Evolutionary conservation across 2,113 vertebrate species (phyloP).

Genomic region (Hippolais icterina): DNA sequence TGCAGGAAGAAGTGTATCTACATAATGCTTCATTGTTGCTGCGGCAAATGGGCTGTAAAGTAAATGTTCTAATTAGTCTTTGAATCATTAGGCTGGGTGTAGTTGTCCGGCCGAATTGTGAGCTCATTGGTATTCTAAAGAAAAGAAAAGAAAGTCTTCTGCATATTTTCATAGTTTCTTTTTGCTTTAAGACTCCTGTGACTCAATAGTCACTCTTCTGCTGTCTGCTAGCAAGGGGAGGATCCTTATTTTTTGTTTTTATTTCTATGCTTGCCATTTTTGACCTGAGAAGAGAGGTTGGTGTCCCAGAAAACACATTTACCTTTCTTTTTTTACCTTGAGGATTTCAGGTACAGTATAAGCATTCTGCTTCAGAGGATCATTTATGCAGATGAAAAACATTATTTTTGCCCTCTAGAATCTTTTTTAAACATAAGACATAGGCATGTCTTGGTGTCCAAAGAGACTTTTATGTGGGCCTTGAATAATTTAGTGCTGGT

Average conservation of each 20-base stretch:
- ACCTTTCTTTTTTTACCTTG: not conserved
- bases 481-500: not conserved
- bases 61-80: conserved; percentile 55
- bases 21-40: conserved; percentile 42
- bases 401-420: not conserved
- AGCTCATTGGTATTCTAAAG: not conserved
- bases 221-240: not conserved
- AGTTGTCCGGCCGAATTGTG: not conserved
- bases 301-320: not conserved
- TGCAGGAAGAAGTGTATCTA: not conserved
- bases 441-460: not conserved
- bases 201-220: not conserved
- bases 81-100: conserved; percentile 21
- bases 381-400: not conserved
- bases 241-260: not conserved
- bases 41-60: conserved; percentile 55
- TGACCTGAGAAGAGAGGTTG: not conserved
- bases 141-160: not conserved
- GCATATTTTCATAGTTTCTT: not conserved
- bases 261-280: not conserved
- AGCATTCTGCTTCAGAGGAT: not conserved
- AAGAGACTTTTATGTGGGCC: not conserved
- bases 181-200: not conserved
- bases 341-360: not conserved
- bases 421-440: not conserved